Base-by-base conservation (phyloP, 2,113 vertebrate genomes). In the Pagrus major region DNA sequence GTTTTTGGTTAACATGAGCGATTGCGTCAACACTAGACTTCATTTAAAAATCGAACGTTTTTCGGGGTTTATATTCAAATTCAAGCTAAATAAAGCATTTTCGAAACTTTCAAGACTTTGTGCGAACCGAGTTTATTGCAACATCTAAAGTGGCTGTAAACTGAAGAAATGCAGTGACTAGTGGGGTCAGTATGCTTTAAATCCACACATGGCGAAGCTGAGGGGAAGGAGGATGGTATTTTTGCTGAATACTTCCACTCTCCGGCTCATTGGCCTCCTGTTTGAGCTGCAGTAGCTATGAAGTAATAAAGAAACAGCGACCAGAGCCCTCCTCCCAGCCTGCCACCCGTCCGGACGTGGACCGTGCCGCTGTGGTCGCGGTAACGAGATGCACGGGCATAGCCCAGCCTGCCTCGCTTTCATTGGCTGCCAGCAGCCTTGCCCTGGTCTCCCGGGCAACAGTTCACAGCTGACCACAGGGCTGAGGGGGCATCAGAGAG, bases 391-490 rank as follows among this genome's bases (percentile, higher is more conserved):
- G 86, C 91, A 86, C 41, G 52, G 87, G 88, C 91, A 83, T n/a
- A 71, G 67, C 51, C 77, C 60, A 3, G 76, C 66, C 79, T 60
- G 61, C 83, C 46, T 64, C 16, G 27, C 92, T 93, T 93, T 94
- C 81, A 92, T 88, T 88, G 88, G 85, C 85, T 89, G 89, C 91
- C 92, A 91, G 76, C 63, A 56, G 33, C 86, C 86, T 87, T 73
- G 83, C 71, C 85, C 90, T 74, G 88, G 87, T 91, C 92, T 92
- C 88, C 90, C 52, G 82, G 89, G 91, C 87, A 90, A 92, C 81
- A 88, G 87, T 90, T 93, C 92, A 92, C 89, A 89, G 88, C 85
- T 86, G 91, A 94, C 92, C 92, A 84, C 92, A 92, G 84, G 87
- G 47, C 75, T 70, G 82, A 81, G 72, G 77, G 81, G 74, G 89